These are phyloP conservation scores for Drosophila punjabiensis DNA, from an alignment of 1,140 invertebrate species.

Conservation along the genomic window DNA sequence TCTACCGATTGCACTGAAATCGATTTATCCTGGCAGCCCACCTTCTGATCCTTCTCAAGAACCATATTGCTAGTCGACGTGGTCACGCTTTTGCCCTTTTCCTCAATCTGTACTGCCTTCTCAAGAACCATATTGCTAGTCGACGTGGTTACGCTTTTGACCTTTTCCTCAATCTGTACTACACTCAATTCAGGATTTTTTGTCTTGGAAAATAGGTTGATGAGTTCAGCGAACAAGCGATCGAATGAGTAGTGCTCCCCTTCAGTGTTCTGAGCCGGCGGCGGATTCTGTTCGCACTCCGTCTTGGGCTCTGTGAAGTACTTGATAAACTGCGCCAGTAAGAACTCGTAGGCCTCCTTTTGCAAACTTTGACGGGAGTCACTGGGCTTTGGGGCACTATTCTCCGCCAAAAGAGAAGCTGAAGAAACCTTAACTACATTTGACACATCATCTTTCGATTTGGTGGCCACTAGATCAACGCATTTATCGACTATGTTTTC, in stretches of 20 bases:
- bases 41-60: neutral
- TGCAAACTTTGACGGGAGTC: neutral
- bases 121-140: neutral
- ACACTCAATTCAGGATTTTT: neutral
- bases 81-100: neutral
- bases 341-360: constrained; percentile 15
- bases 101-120: neutral
- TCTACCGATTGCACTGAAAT: neutral
- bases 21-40: neutral
- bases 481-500: neutral
- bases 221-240: constrained; percentile 4
- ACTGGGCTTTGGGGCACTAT: too few relatives aligned
- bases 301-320: neutral
- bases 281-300: neutral
- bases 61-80: neutral
- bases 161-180: neutral
- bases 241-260: constrained; percentile 2
- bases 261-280: neutral
- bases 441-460: neutral
- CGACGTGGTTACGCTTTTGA: neutral
- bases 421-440: neutral
- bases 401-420: neutral
- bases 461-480: neutral
- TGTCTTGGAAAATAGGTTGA: constrained; percentile 1
- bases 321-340: constrained; percentile 12